Base-by-base conservation (phyloP, 2,888 invertebrate genomes). In the Agrypnus murinus region DNA sequence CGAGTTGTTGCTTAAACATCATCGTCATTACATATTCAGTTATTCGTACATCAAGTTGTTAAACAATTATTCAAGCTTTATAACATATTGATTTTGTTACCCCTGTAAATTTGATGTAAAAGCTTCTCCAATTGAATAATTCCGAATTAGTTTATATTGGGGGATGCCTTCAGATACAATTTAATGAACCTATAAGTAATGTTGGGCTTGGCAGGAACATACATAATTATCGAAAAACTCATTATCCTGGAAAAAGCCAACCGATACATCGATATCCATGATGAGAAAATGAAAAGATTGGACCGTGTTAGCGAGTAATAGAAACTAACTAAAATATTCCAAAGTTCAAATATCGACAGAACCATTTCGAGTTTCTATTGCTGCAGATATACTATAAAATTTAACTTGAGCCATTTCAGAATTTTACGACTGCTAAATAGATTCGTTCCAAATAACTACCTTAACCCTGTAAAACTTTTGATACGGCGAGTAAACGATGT, bases 341-440 rank as follows among this genome's bases (percentile, higher is more conserved):
- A 55, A 9, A 34, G 15, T 32, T 53, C 36, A 14, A 25, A 36
- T 36, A 55, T 36, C 55, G 55, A 55, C 55, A 36, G 36, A 55
- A 34, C 55, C 10, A 55, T 55, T 55, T 25, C 12, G 7, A 55
- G 36, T 55, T 55, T 55, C 36, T 55, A 36, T 55, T 55, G 36
- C 17, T 36, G 55, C 55, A 55, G 55, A 2, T 55, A 55, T 25
- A n/a, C 2, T 9, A 55, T 55, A 55, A 53, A 55, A 36, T 34
- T 36, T 55, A 55, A 55, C 55, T 55, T 55, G 34, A n/a, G 36
- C 15, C 55, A 15, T 55, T 55, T 38, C 12, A 25, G 5, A 14
- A 43, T 12, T 58, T 58, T 58, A 58, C 58, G 25, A 43, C 58
- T 14, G 12, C 19, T 12, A 17, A 31, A 25, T 38, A 36, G 25